Evolutionary conservation across 2,888 invertebrate species (phyloP), one percentile per base, ranked within the genome.

Genomic region (Cephus pulcher): DNA sequence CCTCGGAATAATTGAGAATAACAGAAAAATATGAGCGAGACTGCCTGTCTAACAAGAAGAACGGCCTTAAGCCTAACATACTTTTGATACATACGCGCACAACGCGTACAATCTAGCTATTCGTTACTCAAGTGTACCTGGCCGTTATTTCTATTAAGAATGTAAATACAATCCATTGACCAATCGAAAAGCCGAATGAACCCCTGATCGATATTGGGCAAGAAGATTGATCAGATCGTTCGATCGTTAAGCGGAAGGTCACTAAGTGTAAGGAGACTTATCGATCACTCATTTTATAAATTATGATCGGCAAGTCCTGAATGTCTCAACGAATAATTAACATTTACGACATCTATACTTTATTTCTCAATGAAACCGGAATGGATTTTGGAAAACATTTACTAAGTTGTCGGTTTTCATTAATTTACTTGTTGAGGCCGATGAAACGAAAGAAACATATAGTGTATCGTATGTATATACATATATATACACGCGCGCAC

Each of bases 11-110:
- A 84, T 84, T 86, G 81, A 86, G 88, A 89, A 87, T 85, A 87
- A 88, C 90, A 88, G 89, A 90, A 90, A 90, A 90, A 89, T 90
- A 90, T 89, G 86, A 89, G 84, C 85, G 82, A 86, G 88, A 88
- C 88, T 75, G 77, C 81, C 81, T 86, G 86, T 86, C 89, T 86
- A 84, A 89, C 0, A 35, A 12, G 0, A 35, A 35, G 88, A 90
- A 40, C 23, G 15, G 23, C 40, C 23, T 23, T 9, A 2, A 9
- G 23, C 23, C 23, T 9, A 9, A 6, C 40, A 23, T 56, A 23
- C 9, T 1, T 2, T 9, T 2, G 56, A 56, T 9, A 6, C 9
- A 56, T 23, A 2, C 23, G 23, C 81, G 82, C 81, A 81, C 84
- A 86, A 86, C 84, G 9, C 23, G 23, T 9, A 56, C 1, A 56